Conservation (phyloP, 2,113 vertebrate genomes). For the Erythrolamprus reginae region DNA sequence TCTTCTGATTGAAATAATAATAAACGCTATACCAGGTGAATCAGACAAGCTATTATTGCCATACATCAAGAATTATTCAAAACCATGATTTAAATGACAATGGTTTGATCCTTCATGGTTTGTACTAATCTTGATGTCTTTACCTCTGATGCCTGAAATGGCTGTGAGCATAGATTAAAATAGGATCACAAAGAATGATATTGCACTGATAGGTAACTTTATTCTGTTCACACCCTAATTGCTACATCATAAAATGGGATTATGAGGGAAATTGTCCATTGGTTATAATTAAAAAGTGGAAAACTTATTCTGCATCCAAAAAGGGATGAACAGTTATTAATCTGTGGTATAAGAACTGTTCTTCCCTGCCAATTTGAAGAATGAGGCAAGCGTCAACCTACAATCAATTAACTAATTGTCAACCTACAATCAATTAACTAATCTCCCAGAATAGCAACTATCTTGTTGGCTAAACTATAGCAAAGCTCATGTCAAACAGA, state of each 20-base stretch:
- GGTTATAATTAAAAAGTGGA: not conserved
- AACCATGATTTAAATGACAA: not conserved
- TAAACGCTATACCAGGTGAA: too few relatives aligned
- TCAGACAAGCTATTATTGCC: not conserved
- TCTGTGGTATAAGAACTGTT: not conserved
- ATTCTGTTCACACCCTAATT: not conserved
- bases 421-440: not conserved
- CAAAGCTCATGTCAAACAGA: too few relatives aligned
- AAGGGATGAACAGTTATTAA: not conserved
- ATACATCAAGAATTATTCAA: not conserved
- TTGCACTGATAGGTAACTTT: not conserved
- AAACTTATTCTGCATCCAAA: not conserved
- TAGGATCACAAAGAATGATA: not conserved
- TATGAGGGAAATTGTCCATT: not conserved
- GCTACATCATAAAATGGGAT: not conserved
- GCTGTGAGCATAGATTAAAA: not conserved
- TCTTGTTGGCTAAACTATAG: not conserved
- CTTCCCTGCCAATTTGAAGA: not conserved
- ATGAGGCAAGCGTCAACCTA: not conserved
- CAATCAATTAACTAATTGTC: not conserved
- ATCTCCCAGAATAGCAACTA: not conserved
- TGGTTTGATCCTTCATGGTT: not conserved
- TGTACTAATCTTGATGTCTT: not conserved
- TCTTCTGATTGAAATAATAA: not conserved
- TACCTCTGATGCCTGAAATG: not conserved